phyloP scores from a whole-genome alignment of 2,888 invertebrate genomes.

The Philereme transversata region DNA sequence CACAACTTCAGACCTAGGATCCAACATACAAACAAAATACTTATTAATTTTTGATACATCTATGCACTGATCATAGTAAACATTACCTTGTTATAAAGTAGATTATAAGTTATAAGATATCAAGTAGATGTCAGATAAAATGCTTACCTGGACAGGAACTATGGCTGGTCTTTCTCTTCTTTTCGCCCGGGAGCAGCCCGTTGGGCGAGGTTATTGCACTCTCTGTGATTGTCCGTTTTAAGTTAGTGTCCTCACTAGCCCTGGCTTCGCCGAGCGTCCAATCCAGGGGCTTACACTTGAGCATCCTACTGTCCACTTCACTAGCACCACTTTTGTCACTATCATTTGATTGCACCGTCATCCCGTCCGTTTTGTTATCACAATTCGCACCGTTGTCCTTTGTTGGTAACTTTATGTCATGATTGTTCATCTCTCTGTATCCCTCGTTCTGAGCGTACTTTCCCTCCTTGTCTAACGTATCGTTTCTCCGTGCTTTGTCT shows the following conservation, averaged over 20 bases:
- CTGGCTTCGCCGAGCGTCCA: constrained; percentile 72
- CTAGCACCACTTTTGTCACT: constrained; percentile 71
- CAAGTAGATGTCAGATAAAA: constrained; percentile 8
- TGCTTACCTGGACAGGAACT: constrained; percentile 80
- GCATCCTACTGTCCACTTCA: constrained; percentile 68
- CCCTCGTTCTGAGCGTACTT: constrained; percentile 80
- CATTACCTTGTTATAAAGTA: neutral
- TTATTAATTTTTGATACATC: too few species aligned
- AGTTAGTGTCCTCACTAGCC: constrained; percentile 51
- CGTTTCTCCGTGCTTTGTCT: constrained; percentile 85
- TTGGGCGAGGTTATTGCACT: constrained; percentile 81
- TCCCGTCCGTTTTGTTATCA: constrained; percentile 72
- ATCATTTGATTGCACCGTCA: constrained; percentile 65
- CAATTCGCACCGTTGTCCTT: constrained; percentile 69
- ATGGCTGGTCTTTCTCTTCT: constrained; percentile 86
- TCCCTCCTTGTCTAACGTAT: constrained; percentile 81
- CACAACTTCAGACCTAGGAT: too few species aligned
- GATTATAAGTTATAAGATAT: too few species aligned
- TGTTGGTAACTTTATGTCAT: constrained; percentile 70
- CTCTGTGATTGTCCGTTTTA: constrained; percentile 75
- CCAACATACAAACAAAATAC: too few species aligned
- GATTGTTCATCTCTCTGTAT: constrained; percentile 77
- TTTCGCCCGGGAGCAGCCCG: constrained; percentile 85
- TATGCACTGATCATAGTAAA: too few species aligned
- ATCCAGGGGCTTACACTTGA: constrained; percentile 67